Conservation (phyloP, 2,888 invertebrate species). For the Diadromus collaris region DNA sequence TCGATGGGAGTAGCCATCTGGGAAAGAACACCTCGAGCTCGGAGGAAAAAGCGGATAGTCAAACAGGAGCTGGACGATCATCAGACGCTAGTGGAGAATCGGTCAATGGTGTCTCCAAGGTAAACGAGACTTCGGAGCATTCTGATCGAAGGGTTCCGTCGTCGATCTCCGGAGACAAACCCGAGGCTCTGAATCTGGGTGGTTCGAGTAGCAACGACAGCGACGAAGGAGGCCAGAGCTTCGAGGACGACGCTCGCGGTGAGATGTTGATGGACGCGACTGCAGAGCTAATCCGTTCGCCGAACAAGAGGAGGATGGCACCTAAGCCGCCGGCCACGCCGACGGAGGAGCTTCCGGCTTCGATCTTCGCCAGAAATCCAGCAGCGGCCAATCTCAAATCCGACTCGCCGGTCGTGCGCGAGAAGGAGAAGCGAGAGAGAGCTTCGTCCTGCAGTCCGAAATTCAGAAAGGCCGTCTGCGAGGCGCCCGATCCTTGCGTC, state of each 20-base stretch:
- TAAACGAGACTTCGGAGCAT: background rate
- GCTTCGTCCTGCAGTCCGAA: constrained; percentile 85
- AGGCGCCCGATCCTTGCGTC: constrained; percentile 76
- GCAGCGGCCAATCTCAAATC: constrained; percentile 81
- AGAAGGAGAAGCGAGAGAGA: constrained; percentile 89
- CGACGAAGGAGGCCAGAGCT: constrained; percentile 44
- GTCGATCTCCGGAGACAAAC: background rate
- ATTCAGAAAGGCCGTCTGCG: constrained; percentile 80
- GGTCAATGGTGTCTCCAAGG: background rate
- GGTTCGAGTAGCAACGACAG: constrained; percentile 28
- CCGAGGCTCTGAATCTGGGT: constrained; percentile 27
- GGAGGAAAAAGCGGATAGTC: background rate
- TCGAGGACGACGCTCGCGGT: constrained; percentile 60
- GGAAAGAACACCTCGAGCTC: constrained; percentile 23
- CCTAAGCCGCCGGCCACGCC: constrained; percentile 86
- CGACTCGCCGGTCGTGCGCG: constrained; percentile 87
- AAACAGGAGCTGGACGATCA: constrained; percentile 12
- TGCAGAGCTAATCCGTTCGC: constrained; percentile 78
- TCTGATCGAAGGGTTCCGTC: constrained; percentile 10
- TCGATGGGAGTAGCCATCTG: background rate
- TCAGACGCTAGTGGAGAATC: background rate
- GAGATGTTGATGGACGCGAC: constrained; percentile 60
- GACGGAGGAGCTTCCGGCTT: constrained; percentile 81
- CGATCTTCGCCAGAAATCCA: constrained; percentile 84
- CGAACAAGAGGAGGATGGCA: constrained; percentile 87